Percentiles rank a stretch among this genome's conserved stretches.
phyloP scores from a whole-genome alignment of 2,888 invertebrate species.

The Creontiades dilutus region DNA sequence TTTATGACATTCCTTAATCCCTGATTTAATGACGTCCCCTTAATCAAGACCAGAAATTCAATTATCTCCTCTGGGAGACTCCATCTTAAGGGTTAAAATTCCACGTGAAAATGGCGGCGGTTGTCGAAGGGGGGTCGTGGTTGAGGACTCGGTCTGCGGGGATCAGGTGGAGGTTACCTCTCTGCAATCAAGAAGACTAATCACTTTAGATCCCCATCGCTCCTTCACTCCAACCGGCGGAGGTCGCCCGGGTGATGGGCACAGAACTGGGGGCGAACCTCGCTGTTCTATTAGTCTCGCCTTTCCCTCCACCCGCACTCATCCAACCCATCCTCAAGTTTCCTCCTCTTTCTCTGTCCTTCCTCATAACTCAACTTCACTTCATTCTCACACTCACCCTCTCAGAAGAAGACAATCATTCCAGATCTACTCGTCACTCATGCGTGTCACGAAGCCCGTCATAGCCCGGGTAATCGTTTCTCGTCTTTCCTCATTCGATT shows the following conservation, averaged over 20 bases:
- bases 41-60: neutral
- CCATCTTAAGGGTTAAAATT: neutral
- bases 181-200: slow-evolving; percentile 59
- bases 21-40: too few relatives aligned
- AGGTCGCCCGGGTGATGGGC: neutral
- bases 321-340: neutral
- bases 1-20: too few relatives aligned
- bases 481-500: neutral
- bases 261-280: neutral
- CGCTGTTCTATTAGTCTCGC: slow-evolving; percentile 10
- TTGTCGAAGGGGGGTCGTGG: neutral
- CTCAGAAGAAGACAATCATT: neutral
- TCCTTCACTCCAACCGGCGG: neutral
- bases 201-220: slow-evolving; percentile 53
- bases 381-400: neutral
- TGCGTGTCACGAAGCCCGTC: neutral
- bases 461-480: neutral
- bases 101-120: neutral
- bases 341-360: too few relatives aligned
- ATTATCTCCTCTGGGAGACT: neutral
- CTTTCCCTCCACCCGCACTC: neutral
- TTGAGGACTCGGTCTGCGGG: slow-evolving; percentile 30
- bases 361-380: neutral
- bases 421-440: neutral
- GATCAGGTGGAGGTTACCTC: slow-evolving; percentile 39